Percentiles rank a stretch among this genome's conserved stretches.
These are phyloP conservation scores for Marmota monax DNA, from an alignment of 2,113 vertebrate genomes.

Conservation along the genomic window DNA sequence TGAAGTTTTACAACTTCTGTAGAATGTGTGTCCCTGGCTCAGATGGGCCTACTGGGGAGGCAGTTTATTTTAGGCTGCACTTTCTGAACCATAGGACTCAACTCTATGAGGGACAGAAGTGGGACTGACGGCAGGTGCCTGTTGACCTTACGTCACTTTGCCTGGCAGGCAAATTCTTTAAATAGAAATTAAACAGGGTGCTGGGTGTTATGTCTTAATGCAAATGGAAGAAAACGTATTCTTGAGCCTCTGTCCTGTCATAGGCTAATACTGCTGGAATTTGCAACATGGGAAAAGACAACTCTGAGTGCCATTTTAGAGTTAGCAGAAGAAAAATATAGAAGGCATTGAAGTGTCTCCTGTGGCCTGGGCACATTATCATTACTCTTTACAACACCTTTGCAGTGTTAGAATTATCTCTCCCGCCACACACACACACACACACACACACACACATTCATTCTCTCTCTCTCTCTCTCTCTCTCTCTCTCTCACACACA, in stretches of 20 bases:
- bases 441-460: background rate
- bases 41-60: background rate
- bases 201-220: constrained; percentile 3
- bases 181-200: constrained; percentile 55
- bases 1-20: background rate
- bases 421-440: too few relatives aligned
- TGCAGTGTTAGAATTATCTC: constrained; percentile 3
- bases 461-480: too few relatives aligned
- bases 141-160: constrained; percentile 48
- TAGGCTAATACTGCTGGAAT: background rate
- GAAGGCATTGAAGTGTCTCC: background rate
- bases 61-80: background rate
- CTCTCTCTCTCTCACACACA: too few relatives aligned
- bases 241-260: background rate
- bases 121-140: background rate
- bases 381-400: background rate
- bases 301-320: constrained; percentile 3
- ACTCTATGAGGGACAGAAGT: background rate
- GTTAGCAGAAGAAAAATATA: background rate
- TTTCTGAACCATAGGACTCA: background rate
- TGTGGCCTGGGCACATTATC: background rate
- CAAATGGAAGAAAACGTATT: constrained; percentile 46
- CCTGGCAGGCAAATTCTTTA: constrained; percentile 46
- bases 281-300: background rate
- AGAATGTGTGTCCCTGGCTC: background rate